Percentiles rank a stretch among this genome's conserved stretches.
Conservation (phyloP, 2,797 vertebrate species). For the Allochrocebus solatus region DNA sequence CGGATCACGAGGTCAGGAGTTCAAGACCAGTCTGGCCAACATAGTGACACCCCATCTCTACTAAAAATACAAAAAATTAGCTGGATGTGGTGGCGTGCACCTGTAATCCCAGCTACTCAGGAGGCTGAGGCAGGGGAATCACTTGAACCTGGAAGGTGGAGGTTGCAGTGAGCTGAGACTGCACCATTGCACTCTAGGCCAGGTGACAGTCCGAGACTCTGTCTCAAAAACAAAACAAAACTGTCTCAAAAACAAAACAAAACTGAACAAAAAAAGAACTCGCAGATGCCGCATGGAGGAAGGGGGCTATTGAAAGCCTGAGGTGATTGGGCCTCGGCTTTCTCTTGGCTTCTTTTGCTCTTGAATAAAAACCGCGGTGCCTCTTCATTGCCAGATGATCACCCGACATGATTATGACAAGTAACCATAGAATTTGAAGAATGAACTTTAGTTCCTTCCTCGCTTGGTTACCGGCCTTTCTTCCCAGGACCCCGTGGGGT, state of each 20-base stretch:
- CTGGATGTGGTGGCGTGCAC: fast-evolving
- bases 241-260: background rate
- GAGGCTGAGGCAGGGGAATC: no score
- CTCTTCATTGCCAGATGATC: background rate
- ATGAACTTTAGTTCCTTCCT: background rate
- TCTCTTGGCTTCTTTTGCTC: background rate
- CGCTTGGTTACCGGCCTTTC: background rate
- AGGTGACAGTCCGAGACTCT: background rate
- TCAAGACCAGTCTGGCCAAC: background rate
- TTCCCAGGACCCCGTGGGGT: background rate
- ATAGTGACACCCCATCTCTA: background rate
- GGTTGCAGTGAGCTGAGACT: no score
- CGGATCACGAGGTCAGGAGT: background rate
- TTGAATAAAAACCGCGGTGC: background rate
- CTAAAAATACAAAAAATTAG: background rate
- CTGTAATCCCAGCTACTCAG: no score
- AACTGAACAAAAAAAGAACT: background rate
- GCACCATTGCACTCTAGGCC: no score
- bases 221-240: background rate
- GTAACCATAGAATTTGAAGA: background rate
- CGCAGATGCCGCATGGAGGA: background rate
- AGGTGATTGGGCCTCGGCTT: background rate
- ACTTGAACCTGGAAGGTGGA: no score
- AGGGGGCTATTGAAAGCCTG: background rate
- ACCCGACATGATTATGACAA: background rate